Percentiles rank a stretch among this genome's conserved stretches.
These are phyloP conservation scores for Trichoplusia ni DNA, from an alignment of 1,140 invertebrate genomes.

Conservation along the genomic window DNA sequence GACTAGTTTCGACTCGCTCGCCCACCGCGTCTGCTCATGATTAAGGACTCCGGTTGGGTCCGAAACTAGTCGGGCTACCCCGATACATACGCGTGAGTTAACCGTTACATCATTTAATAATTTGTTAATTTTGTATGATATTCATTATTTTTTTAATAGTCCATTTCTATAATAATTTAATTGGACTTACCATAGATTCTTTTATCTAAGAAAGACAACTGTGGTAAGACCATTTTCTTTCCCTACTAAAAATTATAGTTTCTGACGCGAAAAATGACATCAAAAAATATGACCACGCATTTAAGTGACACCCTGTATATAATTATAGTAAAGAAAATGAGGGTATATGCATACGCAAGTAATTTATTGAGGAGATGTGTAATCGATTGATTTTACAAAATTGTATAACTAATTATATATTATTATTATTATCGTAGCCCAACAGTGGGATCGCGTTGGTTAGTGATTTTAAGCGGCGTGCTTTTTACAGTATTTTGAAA, in stretches of 20 bases:
- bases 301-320: constrained; percentile 43
- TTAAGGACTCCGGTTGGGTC: no score
- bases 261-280: background rate
- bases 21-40: no score
- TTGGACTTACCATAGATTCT: background rate
- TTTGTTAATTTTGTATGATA: no score
- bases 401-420: background rate
- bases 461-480: background rate
- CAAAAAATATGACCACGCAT: no score
- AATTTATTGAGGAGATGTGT: constrained; percentile 13
- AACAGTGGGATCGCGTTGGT: background rate
- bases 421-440: background rate
- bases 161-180: no score
- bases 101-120: no score
- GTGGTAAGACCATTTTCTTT: no score
- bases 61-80: no score
- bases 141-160: no score
- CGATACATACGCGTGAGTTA: no score
- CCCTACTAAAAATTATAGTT: background rate
- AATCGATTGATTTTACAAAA: constrained; percentile 1
- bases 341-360: constrained; percentile 12
- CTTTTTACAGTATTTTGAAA: constrained; percentile 1
- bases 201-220: background rate
- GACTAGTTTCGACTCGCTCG: no score
- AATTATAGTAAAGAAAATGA: constrained; percentile 9